Base-by-base conservation (phyloP, 2,888 invertebrate species). In the Andrena marginata region DNA sequence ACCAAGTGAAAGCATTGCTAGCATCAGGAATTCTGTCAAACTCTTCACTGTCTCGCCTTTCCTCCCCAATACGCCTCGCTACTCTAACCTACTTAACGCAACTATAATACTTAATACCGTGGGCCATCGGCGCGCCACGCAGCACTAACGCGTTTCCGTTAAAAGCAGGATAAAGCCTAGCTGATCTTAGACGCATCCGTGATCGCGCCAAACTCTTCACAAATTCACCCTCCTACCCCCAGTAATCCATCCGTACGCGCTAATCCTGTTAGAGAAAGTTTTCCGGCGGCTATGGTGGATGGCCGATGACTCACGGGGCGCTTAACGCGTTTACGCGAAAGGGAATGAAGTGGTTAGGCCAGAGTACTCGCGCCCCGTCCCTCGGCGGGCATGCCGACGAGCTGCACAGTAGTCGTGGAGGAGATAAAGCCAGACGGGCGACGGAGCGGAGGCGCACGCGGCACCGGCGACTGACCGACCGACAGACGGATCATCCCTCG, bases 371-470 rank as follows among this genome's bases (percentile, higher is more conserved):
- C 5, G 23, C 16, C 10, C 23, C 33, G 7, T 10, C 10, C 2
- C 10, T 4, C 7, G 42, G 10, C 29, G 49, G 20, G 26, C 49
- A 74, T 16, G 49, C 33, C 20, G 20, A 26, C 51, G 42, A 33
- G 48, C 26, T 49, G 16, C 56, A 16, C 69, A 82, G 82, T 87
- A 63, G 73, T 80, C 59, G 56, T 23, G 56, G 56, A 51, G 42
- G 68, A 54, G 59, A 63, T 65, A 59, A 42, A 71, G 83, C 60
- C 88, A 81, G 85, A 62, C 56, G 10, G 56, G 56, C 56, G 56
- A 56, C 87, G 65, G 26, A 4, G 26, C 16, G 60, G 82, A 63
- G 71, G 77, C 80, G 85, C 82, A 81, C 85, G 78, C 83, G 85
- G 71, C 73, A 70, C 81, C 77, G 75, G 72, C 79, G 54, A 77